These are phyloP conservation scores for Pleuronectes platessa DNA, from an alignment of 2,113 vertebrate genomes.

Conservation along the genomic window DNA sequence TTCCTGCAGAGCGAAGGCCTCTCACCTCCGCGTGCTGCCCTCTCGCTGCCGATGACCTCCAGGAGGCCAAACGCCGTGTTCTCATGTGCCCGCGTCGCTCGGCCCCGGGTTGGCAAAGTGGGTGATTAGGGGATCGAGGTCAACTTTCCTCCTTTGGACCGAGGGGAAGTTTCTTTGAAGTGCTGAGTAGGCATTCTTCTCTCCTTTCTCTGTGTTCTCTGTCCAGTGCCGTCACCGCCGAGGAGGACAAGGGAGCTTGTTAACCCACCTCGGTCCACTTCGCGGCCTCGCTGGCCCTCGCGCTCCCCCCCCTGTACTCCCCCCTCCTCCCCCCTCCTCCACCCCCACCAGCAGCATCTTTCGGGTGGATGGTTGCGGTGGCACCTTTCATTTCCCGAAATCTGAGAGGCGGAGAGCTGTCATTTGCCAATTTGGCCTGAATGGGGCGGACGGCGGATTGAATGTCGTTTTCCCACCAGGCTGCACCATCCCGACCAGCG, in stretches of 20 bases:
- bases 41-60: slow-evolving; percentile 46
- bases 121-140: slow-evolving; percentile 63
- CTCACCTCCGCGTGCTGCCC: slow-evolving; percentile 23
- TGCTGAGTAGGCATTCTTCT: slow-evolving; percentile 70
- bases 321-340: slow-evolving; percentile 7
- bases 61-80: slow-evolving; percentile 39
- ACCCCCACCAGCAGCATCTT: slow-evolving; percentile 40
- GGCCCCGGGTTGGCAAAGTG: slow-evolving; percentile 55
- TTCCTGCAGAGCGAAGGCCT: not conserved
- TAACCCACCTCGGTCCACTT: slow-evolving; percentile 71
- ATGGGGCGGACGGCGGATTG: slow-evolving; percentile 85
- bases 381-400: slow-evolving; percentile 83
- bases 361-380: slow-evolving; percentile 49
- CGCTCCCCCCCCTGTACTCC: slow-evolving; percentile 5
- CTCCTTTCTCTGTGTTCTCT: slow-evolving; percentile 59
- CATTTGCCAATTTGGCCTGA: slow-evolving; percentile 90
- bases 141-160: slow-evolving; percentile 64
- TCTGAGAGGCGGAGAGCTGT: slow-evolving; percentile 87
- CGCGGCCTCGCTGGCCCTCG: slow-evolving; percentile 22
- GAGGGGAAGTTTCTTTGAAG: slow-evolving; percentile 69
- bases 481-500: slow-evolving; percentile 83
- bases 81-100: slow-evolving; percentile 30
- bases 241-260: slow-evolving; percentile 73
- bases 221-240: slow-evolving; percentile 50
- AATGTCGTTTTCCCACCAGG: slow-evolving; percentile 94